Evolutionary conservation across 2,888 invertebrate genomes (phyloP).

Genomic region (Pristionchus maxplancki): DNA sequence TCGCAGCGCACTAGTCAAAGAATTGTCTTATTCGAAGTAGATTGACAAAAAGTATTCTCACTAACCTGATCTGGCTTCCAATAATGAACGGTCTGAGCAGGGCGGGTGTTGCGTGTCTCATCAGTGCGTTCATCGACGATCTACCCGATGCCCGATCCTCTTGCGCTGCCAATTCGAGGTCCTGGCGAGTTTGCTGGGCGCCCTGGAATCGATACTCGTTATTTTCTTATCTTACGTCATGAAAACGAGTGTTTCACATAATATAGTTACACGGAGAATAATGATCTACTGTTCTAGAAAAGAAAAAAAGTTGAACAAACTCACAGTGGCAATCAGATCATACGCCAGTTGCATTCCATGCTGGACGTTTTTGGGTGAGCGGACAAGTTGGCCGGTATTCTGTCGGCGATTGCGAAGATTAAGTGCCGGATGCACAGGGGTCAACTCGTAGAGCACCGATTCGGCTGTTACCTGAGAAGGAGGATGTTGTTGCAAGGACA

Average conservation of each 20-base stretch:
- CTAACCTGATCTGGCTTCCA: conserved; percentile 62
- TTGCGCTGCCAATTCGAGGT: conserved; percentile 89
- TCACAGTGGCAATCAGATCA: conserved; percentile 84
- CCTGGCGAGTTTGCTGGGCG: conserved; percentile 91
- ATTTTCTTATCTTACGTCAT: not conserved
- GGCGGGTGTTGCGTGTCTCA: conserved; percentile 89
- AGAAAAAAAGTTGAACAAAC: too few species aligned
- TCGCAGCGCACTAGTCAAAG: too few species aligned
- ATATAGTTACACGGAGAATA: too few species aligned
- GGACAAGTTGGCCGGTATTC: conserved; percentile 53
- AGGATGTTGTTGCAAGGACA: too few species aligned
- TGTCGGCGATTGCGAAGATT: conserved; percentile 59
- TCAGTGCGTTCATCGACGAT: conserved; percentile 59
- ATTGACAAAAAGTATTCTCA: not conserved
- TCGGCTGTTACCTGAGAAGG: conserved; percentile 65
- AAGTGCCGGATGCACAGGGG: conserved; percentile 85
- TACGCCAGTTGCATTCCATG: conserved; percentile 95
- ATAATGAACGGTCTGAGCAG: conserved; percentile 92
- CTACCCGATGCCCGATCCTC: conserved; percentile 83
- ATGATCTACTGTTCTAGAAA: too few species aligned
- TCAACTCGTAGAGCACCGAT: conserved; percentile 63
- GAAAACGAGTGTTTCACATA: too few species aligned
- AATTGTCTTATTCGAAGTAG: too few species aligned
- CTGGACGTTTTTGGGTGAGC: conserved; percentile 89
- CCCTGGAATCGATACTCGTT: conserved; percentile 83